Evolutionary conservation across 2,113 vertebrate species (phyloP), one percentile per base, ranked within the genome.

Genomic region (Brachyhypopomus gauderio): DNA sequence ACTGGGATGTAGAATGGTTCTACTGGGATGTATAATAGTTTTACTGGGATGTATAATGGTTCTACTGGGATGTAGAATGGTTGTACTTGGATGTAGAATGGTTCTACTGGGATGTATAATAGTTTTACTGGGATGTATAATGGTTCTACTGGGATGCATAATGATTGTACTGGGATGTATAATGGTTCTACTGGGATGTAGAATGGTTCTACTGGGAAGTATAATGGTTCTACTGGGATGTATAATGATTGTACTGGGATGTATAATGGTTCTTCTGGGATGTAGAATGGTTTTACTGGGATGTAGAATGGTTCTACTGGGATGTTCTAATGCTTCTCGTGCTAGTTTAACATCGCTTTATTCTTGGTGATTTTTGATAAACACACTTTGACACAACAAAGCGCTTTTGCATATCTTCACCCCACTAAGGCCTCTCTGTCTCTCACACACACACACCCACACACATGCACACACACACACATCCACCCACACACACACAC

Each of bases 321-420:
- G 38, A 11, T 17, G 6, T 23, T 80, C 62, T 36, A 63, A 45
- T 30, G 23, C 34, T 3, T 66, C 41, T 71, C 34, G 34, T 63
- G 58, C 34, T 11, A 22, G n/a, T 34, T 48, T 36, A 14, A 1
- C 30, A 48, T 72, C 64, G 58, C 72, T 73, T 64, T 64, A 22
- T 52, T 73, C 69, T 70, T 62, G 36, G 55, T 59, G 20, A 70
- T 73, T 73, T 80, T 73, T 64, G 52, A 80, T 80, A 4, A 17
- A 80, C 72, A 52, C 72, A 41, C 72, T 80, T 80, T 80, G 59
- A 41, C 78, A 73, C 70, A 25, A 19, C 20, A 34, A 19, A 34
- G 59, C 23, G 78, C 78, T 20, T 70, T 80, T 73, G 58, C 71
- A 25, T 73, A 41, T 73, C 41, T 25, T 73, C 63, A 80, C 78